These are phyloP conservation scores for Elgaria multicarinata DNA, from an alignment of 2,113 vertebrate species.

Conservation along the genomic window DNA sequence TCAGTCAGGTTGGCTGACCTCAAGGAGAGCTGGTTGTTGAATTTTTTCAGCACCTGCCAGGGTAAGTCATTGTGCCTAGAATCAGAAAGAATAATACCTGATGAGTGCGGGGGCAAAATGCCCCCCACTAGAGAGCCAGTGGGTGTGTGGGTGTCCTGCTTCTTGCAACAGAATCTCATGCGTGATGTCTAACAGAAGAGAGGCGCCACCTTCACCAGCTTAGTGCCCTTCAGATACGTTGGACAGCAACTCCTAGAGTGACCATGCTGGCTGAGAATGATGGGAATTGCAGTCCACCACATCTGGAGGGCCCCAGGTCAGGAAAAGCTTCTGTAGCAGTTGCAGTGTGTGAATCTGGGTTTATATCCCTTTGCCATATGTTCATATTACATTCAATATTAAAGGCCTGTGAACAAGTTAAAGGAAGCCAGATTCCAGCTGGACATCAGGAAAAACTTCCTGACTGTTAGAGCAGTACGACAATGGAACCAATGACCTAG, in stretches of 20 bases:
- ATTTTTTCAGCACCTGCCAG: slow-evolving; percentile 84
- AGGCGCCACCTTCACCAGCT: background rate
- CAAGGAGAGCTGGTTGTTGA: slow-evolving; percentile 85
- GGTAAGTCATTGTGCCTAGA: slow-evolving; percentile 94
- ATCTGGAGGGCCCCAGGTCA: no score
- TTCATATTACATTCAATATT: no score
- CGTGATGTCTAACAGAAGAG: background rate
- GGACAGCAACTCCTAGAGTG: no score
- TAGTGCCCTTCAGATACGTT: no score
- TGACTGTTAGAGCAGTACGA: no score
- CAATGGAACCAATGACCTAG: no score
- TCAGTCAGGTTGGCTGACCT: slow-evolving; percentile 76
- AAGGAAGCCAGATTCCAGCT: no score
- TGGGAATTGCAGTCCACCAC: background rate
- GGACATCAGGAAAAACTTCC: no score
- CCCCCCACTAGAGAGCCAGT: background rate
- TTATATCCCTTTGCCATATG: no score
- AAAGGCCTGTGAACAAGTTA: no score
- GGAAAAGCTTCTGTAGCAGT: background rate
- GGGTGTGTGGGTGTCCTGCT: background rate
- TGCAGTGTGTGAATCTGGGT: background rate
- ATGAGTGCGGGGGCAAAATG: background rate
- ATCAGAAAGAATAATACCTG: background rate
- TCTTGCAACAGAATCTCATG: background rate
- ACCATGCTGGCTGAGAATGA: background rate